Percentiles rank a stretch among this genome's conserved stretches.
These are phyloP conservation scores for Idaea biselata DNA, from an alignment of 2,888 invertebrate genomes.

Conservation along the genomic window DNA sequence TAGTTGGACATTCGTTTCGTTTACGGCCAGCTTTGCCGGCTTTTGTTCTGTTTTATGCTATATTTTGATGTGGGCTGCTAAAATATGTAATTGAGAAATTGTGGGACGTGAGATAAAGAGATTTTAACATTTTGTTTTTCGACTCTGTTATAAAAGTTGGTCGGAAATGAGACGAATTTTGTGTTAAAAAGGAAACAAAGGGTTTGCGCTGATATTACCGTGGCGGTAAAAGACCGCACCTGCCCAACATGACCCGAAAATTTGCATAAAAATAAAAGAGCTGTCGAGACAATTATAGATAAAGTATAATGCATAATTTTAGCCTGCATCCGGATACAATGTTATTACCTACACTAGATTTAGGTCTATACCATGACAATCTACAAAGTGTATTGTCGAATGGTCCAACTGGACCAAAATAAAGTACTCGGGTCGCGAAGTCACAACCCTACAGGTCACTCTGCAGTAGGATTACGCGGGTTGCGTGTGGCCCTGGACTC, in stretches of 20 bases:
- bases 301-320: neutral
- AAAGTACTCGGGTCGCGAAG: neutral
- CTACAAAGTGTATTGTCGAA: neutral
- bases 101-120: neutral
- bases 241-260: neutral
- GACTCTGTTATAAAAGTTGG: neutral
- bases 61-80: neutral
- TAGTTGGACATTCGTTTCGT: neutral
- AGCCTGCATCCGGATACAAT: neutral
- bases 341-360: neutral
- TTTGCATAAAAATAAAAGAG: neutral
- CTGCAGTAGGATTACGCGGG: conserved; percentile 10
- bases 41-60: conserved; percentile 11
- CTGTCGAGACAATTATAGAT: neutral
- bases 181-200: neutral
- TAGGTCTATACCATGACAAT: neutral
- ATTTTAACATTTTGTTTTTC: neutral
- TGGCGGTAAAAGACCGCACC: neutral
- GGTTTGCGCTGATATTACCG: neutral
- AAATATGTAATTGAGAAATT: conserved; percentile 1
- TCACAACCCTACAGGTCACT: neutral
- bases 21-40: neutral
- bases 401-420: neutral
- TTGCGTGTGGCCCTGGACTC: conserved; percentile 26
- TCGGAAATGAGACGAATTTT: neutral